These are phyloP conservation scores for Microplitis demolitor DNA, from an alignment of 1,140 invertebrate genomes.

Conservation along the genomic window DNA sequence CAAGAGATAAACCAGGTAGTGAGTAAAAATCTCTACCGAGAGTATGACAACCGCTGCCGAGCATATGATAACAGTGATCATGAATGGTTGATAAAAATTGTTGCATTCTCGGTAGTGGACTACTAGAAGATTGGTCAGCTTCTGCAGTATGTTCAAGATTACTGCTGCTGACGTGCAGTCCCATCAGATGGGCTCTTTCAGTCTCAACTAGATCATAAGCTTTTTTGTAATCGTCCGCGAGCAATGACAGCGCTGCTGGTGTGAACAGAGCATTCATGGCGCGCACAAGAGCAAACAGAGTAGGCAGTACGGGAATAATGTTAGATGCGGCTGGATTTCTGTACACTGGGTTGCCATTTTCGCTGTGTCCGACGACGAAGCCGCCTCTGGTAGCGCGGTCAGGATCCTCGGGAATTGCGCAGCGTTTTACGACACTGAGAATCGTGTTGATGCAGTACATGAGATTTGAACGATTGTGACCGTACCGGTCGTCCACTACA, in stretches of 20 bases:
- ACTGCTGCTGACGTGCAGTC: constrained; percentile 59
- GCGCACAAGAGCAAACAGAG: constrained; percentile 75
- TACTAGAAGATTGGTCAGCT: constrained; percentile 56
- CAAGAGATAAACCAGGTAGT: constrained; percentile 68
- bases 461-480: constrained; percentile 67
- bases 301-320: constrained; percentile 77
- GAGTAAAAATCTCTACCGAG: constrained; percentile 84
- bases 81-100: constrained; percentile 73
- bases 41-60: constrained; percentile 75
- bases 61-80: constrained; percentile 78
- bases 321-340: constrained; percentile 84
- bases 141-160: constrained; percentile 58
- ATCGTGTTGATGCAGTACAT: constrained; percentile 75
- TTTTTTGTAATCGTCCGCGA: constrained; percentile 67
- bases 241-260: constrained; percentile 64
- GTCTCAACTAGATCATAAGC: constrained; percentile 73
- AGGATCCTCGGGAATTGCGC: constrained; percentile 80
- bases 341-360: constrained; percentile 77
- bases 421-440: constrained; percentile 83
- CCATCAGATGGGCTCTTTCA: constrained; percentile 72
- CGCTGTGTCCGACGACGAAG: constrained; percentile 77
- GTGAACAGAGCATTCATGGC: constrained; percentile 81
- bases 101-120: constrained; percentile 80
- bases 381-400: constrained; percentile 79
- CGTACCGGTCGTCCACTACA: constrained; percentile 68